Conservation (phyloP, 2,888 invertebrate genomes). For the Pseudeuparius sepicola region DNA sequence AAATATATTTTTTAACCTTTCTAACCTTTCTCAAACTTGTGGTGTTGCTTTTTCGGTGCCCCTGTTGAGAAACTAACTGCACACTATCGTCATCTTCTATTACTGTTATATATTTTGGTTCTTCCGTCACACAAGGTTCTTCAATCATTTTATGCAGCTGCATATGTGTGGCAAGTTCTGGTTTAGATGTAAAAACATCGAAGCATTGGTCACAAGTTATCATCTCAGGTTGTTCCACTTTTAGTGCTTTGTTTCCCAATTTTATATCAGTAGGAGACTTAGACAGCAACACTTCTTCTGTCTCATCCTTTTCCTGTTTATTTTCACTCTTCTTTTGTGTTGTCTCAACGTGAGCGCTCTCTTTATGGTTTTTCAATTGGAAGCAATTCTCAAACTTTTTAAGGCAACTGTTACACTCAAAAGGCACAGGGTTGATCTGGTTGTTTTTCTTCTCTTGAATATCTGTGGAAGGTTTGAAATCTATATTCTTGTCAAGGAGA, state of each 20-base stretch:
- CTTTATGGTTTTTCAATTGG: conserved; percentile 24
- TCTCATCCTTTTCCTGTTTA: too few species aligned
- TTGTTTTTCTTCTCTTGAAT: too few species aligned
- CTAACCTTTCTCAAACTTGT: too few species aligned
- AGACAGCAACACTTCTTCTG: too few species aligned
- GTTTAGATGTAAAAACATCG: conserved; percentile 25
- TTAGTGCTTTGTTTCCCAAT: too few species aligned
- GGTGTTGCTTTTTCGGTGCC: too few species aligned
- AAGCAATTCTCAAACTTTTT: conserved; percentile 24
- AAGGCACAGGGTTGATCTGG: too few species aligned
- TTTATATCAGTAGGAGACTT: too few species aligned
- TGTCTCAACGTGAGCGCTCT: neutral
- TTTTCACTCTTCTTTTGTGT: neutral
- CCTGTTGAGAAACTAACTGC: too few species aligned
- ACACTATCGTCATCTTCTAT: conserved; percentile 11
- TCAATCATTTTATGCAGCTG: conserved; percentile 22
- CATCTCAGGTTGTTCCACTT: too few species aligned
- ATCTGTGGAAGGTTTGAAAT: too few species aligned
- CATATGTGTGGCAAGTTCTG: conserved; percentile 25
- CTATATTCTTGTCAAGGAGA: neutral
- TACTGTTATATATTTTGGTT: conserved; percentile 5
- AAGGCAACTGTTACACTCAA: conserved; percentile 21
- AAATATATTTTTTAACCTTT: too few species aligned
- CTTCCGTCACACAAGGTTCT: neutral
- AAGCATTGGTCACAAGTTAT: conserved; percentile 27